Percentiles rank a stretch among this genome's conserved stretches.
Evolutionary conservation across 2,888 invertebrate species (phyloP).

Genomic region (Caenorhabditis angaria): DNA sequence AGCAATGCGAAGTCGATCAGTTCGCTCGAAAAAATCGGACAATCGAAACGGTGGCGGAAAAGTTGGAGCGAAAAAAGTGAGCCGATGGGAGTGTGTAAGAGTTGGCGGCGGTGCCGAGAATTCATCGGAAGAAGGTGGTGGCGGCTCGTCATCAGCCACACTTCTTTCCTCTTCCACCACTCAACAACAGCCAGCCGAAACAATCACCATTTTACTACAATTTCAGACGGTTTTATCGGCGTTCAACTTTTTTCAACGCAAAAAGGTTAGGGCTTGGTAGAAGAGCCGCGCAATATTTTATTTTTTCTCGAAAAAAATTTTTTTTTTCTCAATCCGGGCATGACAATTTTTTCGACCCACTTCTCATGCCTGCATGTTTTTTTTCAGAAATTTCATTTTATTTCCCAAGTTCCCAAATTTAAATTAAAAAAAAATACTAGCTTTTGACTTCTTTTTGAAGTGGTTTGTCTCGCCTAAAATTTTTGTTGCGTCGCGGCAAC

Average conservation of each 20-base stretch:
- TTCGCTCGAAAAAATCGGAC: constrained; percentile 40
- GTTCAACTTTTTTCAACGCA: constrained; percentile 41
- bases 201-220: constrained; percentile 32
- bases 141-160: too few species aligned
- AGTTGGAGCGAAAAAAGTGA: neutral
- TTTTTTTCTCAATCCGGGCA: neutral
- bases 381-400: too few species aligned
- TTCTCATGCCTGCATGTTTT: too few species aligned
- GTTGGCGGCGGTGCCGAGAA: neutral
- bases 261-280: constrained; percentile 24
- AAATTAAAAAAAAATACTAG: too few species aligned
- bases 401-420: too few species aligned
- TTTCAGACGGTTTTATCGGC: constrained; percentile 40
- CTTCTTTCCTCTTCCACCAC: neutral
- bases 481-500: too few species aligned
- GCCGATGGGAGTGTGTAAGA: neutral
- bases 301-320: neutral
- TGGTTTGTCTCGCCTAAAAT: too few species aligned
- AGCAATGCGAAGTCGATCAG: constrained; percentile 46
- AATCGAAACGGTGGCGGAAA: constrained; percentile 11
- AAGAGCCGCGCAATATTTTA: neutral
- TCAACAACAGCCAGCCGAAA: neutral
- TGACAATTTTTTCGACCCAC: too few species aligned
- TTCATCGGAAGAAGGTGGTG: neutral
- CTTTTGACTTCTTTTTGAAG: too few species aligned